Percentiles rank a stretch among this genome's conserved stretches.
Conservation (phyloP, 2,113 vertebrate species). For the Oncorhynchus keta region DNA sequence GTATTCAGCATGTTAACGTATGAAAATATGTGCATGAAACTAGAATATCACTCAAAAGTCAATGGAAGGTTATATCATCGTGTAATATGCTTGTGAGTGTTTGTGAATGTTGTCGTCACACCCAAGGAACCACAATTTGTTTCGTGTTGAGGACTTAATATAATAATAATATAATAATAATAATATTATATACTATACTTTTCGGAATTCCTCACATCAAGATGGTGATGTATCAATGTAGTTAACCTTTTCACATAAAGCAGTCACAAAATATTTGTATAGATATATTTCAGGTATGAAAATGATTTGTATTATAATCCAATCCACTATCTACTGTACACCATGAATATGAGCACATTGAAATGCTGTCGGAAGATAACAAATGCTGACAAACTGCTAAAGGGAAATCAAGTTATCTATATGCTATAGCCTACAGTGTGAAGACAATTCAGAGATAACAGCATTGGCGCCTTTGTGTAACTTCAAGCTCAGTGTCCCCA, state of each 20-base stretch:
- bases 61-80: slow-evolving; percentile 50
- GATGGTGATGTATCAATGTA: slow-evolving; percentile 32
- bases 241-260: slow-evolving; percentile 54
- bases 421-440: too few species aligned
- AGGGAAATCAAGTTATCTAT: background rate
- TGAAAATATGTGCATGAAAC: slow-evolving; percentile 33
- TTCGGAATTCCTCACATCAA: slow-evolving; percentile 9
- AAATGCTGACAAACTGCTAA: background rate
- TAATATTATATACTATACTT: too few species aligned
- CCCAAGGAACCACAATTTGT: background rate
- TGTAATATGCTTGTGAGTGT: slow-evolving; percentile 40
- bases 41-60: slow-evolving; percentile 33
- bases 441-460: too few species aligned
- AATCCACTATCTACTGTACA: slow-evolving; percentile 71
- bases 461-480: slow-evolving; percentile 24
- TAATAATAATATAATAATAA: too few species aligned
- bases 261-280: slow-evolving; percentile 43
- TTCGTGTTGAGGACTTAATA: background rate
- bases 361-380: background rate
- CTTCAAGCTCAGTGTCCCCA: background rate
- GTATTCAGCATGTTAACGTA: slow-evolving; percentile 40
- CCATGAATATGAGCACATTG: slow-evolving; percentile 52
- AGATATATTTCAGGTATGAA: slow-evolving; percentile 57
- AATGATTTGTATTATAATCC: slow-evolving; percentile 46
- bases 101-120: slow-evolving; percentile 44